Evolutionary conservation across 2,888 invertebrate species (phyloP).

Genomic region (Cheiracanthium punctorium): DNA sequence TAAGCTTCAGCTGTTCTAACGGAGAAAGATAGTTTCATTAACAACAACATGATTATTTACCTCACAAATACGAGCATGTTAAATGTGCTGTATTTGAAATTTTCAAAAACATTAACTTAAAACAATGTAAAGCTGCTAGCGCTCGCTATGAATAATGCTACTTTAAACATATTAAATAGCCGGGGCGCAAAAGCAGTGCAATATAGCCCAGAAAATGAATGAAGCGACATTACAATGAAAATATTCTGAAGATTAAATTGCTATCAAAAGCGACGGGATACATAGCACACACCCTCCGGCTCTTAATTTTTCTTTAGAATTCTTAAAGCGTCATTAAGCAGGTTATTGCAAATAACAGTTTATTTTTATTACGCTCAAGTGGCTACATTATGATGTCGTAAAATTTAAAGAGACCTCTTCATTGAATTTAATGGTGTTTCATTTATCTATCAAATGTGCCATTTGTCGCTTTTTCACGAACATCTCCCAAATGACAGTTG

Average conservation of each 20-base stretch:
- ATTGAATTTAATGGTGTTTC: conserved; percentile 50
- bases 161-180: too few relatives aligned
- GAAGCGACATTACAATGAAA: too few relatives aligned
- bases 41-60: too few relatives aligned
- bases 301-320: conserved; percentile 41
- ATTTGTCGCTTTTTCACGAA: conserved; percentile 44
- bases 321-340: conserved; percentile 49
- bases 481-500: conserved; percentile 34
- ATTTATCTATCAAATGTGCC: conserved; percentile 36
- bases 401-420: conserved; percentile 56
- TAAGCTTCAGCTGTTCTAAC: too few relatives aligned
- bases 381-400: conserved; percentile 54
- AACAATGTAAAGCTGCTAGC: too few relatives aligned
- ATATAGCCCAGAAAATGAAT: too few relatives aligned
- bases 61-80: too few relatives aligned
- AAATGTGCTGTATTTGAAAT: too few relatives aligned
- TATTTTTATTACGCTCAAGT: conserved; percentile 58
- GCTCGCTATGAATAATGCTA: too few relatives aligned
- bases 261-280: conserved; percentile 11
- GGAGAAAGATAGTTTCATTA: too few relatives aligned
- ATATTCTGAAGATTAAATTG: not conserved
- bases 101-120: too few relatives aligned
- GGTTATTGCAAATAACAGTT: conserved; percentile 41
- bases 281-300: not conserved
- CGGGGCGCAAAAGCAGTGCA: too few relatives aligned